Evolutionary conservation across 2,888 invertebrate species (phyloP), one percentile per base, ranked within the genome.

Genomic region (Lysandra coridon): DNA sequence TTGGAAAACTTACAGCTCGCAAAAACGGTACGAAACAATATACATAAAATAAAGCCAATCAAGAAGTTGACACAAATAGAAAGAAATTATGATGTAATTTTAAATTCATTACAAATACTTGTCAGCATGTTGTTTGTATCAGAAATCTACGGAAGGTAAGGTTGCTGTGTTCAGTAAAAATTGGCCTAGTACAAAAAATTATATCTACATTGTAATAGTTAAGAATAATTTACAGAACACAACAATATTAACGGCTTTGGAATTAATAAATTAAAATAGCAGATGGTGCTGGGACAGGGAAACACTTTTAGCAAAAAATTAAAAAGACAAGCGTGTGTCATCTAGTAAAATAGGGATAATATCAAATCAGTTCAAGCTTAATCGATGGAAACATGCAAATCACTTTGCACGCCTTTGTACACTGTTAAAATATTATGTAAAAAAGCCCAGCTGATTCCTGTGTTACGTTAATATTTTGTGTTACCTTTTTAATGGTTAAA

Each of bases 181-280:
- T 12, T 14, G 1, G 23, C 33, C 4, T 69, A 69, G 0, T 30
- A 7, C 12, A 14, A 69, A 33, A 33, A 30, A 12, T 14, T 17
- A 57, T 57, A 62, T 23, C 7, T 23, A 60, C 3, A 23, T 69
- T 69, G 1, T 33, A 69, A 33, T 14, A 30, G 10, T 14, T 4
- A 57, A 57, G 4, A 57, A 44, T 44, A 44, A n/a, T 76, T 76
- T 57, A 76, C 76, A 76, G 57, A 76, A 57, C 76, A 57, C 76
- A 76, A 74, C 23, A n/a, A 76, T 76, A 75, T 30, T 30, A 53
- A 49, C 6, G 2, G 23, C 23, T 37, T 69, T 4, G 33, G 69
- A 69, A 69, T 69, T 69, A 69, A 69, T 69, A 69, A 69, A 69
- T 69, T 33, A 69, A 69, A 69, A 69, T 14, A 23, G 69, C 69